These are phyloP conservation scores for Leptocoma aspasia DNA, from an alignment of 2,113 vertebrate genomes.

Conservation along the genomic window DNA sequence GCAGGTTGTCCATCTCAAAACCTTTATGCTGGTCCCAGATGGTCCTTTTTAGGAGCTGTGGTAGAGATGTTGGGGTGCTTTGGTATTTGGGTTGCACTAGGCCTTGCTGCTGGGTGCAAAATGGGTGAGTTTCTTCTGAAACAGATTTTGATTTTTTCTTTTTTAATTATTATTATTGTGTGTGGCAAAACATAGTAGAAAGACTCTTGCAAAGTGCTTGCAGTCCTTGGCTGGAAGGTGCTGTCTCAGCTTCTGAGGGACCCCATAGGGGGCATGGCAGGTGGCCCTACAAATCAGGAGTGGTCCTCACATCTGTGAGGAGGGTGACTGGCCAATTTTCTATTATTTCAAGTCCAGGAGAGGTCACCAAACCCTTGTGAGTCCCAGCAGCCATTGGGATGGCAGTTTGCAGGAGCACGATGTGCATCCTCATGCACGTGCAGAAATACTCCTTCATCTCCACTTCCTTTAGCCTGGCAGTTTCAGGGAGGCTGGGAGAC, in stretches of 20 bases:
- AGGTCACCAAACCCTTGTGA: rapidly evolving
- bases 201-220: neutral
- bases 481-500: neutral
- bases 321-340: neutral
- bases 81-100: neutral
- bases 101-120: neutral
- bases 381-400: neutral
- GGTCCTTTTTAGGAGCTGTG: neutral
- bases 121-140: neutral
- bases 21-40: neutral
- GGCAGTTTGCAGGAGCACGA: neutral
- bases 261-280: rapidly evolving
- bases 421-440: neutral
- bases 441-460: neutral
- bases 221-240: neutral
- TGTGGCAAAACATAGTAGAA: neutral
- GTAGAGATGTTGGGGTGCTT: neutral
- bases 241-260: neutral
- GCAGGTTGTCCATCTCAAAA: neutral
- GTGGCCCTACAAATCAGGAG: neutral
- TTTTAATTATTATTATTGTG: no score
- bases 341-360: neutral
- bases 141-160: neutral
- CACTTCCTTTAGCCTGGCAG: neutral
- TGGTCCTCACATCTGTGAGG: neutral